phyloP scores from a whole-genome alignment of 1,140 invertebrate species.

The Diachasma alloeum region DNA sequence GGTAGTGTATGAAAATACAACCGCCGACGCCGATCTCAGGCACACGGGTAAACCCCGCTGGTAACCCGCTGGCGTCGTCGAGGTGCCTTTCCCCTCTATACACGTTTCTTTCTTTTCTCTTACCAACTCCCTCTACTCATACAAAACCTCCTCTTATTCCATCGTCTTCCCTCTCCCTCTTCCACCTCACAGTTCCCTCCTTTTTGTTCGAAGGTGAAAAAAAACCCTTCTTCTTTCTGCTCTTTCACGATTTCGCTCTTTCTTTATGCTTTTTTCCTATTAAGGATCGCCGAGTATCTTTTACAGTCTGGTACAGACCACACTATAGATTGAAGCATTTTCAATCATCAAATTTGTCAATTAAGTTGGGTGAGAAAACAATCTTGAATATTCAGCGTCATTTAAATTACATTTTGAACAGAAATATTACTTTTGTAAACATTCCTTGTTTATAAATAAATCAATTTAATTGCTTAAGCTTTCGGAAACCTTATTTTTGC shows the following conservation, averaged over 20 bases:
- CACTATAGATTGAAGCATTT: too few species aligned
- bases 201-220: background rate
- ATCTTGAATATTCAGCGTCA: too few species aligned
- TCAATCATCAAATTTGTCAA: too few species aligned
- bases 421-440: too few species aligned
- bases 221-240: conserved; percentile 20
- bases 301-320: background rate
- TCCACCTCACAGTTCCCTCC: background rate
- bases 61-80: background rate
- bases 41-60: background rate
- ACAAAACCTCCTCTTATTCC: background rate
- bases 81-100: conserved; percentile 15
- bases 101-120: conserved; percentile 2
- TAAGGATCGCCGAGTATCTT: background rate
- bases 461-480: too few species aligned
- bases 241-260: conserved; percentile 5
- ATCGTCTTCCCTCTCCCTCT: background rate
- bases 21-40: background rate
- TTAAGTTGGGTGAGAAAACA: too few species aligned
- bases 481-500: too few species aligned
- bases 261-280: background rate
- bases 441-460: too few species aligned
- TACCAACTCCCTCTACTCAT: background rate
- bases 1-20: background rate
- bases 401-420: too few species aligned